Base-by-base conservation (phyloP, 2,797 vertebrate species). In the Poeciliopsis paucimaculata region DNA sequence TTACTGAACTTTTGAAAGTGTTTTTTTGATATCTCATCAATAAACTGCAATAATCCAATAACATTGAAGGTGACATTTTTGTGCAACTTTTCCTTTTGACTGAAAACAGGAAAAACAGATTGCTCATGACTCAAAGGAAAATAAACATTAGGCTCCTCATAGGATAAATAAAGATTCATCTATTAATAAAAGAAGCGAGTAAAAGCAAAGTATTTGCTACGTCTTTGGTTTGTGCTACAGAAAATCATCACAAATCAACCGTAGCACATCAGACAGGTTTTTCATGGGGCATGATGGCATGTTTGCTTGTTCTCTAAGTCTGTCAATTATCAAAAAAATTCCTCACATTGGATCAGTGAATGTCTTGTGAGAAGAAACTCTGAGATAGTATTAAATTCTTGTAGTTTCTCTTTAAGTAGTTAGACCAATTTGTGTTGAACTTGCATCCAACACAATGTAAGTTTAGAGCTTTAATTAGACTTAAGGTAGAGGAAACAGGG, bases 311-410 rank as follows among this genome's bases (percentile, higher is more conserved):
- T 53, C 5, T 4, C 71, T 15, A 10, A 4, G 36, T 80, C 16
- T 31, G 7, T 43, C 47, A 64, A 46, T 76, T 47, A 64, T 20
- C 34, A 43, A 78, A 57, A 83, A 78, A 46, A 23, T 78, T 39
- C 41, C 9, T 62, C 2, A 78, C 26, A n/a, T 39, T 16, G 45
- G 68, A 12, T 62, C n/a, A 26, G 46, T 45, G 47, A 73, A 51
- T 60, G 70, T 45, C 45, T 57, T 39, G 57, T 20, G 72, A 46
- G 13, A 49, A 28, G 15, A 43, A 49, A 72, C 31, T n/a, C 34
- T 43, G 36, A 4, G 45, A 68, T 78, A 74, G 5, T 7, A 74
- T 81, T 39, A 34, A 31, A 15, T 49, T 64, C 34, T 53, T 39
- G 16, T 7, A 28, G 68, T 46, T 16, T 15, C 8, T 13, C 12